Evolutionary conservation across 2,888 invertebrate species (phyloP), one percentile per base, ranked within the genome.

Genomic region (Drosophila helvetica): DNA sequence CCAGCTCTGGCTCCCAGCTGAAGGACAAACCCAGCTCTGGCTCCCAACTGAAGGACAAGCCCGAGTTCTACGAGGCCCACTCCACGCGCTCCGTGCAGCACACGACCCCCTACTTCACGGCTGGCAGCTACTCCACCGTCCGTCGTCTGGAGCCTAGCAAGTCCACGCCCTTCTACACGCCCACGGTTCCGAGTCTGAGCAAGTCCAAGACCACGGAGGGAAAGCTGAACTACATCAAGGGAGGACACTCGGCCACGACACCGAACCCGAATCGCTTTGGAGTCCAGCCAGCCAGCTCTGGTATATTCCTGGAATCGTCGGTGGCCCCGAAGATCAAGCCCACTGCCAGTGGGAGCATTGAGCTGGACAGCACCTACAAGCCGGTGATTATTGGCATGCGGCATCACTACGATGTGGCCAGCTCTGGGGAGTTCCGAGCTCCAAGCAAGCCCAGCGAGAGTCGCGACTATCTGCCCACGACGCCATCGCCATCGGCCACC

Each of bases 151-250:
- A 92, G 25, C 80, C 89, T 1, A 91, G 91, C 19, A 86, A 90
- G 19, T 88, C 91, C 3, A 91, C 92, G 0, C 92, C 92, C 1
- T 92, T 89, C 74, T 92, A 92, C 57, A 92, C 92, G 3, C 92
- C 92, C 22, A 92, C 92, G 0, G 89, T 92, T 30, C 92, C 92
- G 10, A 86, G 90, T 2, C 73, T 92, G 1, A 46, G 70, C 6
- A 90, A 89, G 54, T 70, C 80, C 3, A 91, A 89, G 56, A 72
- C 77, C 38, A 89, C 88, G 0, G 90, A 91, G 18, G 84, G 89
- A 0, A 90, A 88, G 58, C 74, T 75, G 0, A 84, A 81, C 53
- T 88, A 88, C 38, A 74, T 89, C 4, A 90, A 90, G 51, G 80
- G 86, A 3, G 74, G 59, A 1, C 80, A 83, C 27, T 64, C 66